phyloP scores from a whole-genome alignment of 2,113 vertebrate species.

The Pterocles orientalis region DNA sequence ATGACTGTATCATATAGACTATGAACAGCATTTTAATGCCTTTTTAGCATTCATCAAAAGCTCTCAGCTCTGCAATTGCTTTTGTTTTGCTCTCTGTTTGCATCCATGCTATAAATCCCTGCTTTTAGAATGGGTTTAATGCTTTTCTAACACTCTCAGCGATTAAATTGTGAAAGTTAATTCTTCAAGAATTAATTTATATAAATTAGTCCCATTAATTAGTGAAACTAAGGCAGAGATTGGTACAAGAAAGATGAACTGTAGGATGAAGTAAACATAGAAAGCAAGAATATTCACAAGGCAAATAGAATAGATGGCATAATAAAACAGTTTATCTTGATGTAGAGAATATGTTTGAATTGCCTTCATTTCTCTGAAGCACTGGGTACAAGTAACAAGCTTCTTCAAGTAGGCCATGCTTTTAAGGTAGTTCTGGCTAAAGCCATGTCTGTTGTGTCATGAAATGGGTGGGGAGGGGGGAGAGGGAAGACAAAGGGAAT shows the following conservation, averaged over 20 bases:
- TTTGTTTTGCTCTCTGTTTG: conserved; percentile 37
- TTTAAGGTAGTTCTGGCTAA: not conserved
- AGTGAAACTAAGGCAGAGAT: not conserved
- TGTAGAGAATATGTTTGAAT: not conserved
- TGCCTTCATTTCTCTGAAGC: not conserved
- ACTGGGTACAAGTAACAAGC: not conserved
- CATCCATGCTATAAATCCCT: not conserved
- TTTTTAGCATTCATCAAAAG: conserved; percentile 27
- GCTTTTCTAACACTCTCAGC: not conserved
- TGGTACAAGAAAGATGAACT: not conserved
- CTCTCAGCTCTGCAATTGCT: conserved; percentile 10
- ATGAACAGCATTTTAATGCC: conserved; percentile 22
- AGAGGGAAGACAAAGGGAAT: not conserved
- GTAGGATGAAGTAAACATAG: not conserved
- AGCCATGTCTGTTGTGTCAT: not conserved
- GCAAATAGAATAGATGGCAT: not conserved
- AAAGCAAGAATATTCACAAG: not conserved
- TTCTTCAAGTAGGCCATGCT: not conserved
- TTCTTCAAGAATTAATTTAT: not conserved
- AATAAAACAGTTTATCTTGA: not conserved
- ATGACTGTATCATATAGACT: not conserved
- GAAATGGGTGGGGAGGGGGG: not conserved
- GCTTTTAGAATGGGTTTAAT: not conserved
- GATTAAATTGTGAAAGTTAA: conserved; percentile 1
- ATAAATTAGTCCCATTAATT: not conserved